Conservation (phyloP, 1,140 invertebrate species). For the Aleiodes sp. region DNA sequence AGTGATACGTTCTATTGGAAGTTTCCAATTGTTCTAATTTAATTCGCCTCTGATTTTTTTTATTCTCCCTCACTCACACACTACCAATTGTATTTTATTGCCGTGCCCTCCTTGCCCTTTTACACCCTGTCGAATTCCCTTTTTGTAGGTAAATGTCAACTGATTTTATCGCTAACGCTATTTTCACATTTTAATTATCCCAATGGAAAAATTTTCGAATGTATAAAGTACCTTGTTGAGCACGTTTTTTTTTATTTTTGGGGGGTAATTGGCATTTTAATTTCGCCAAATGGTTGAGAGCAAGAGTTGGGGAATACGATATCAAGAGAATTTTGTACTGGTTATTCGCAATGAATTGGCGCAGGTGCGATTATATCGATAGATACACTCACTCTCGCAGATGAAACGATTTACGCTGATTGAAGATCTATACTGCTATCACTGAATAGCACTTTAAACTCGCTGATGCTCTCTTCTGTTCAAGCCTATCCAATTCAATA, state of each 20-base stretch:
- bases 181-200: too few species aligned
- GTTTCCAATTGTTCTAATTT: slow-evolving; percentile 18
- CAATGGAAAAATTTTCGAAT: too few species aligned
- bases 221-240: background rate
- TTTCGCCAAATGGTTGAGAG: background rate
- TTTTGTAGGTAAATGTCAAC: background rate
- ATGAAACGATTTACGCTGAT: slow-evolving; percentile 23
- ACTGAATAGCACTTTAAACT: slow-evolving; percentile 12
- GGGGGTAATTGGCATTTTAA: background rate
- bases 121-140: background rate
- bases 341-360: slow-evolving; percentile 9
- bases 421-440: background rate
- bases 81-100: background rate
- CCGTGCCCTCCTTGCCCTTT: background rate
- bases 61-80: background rate
- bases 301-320: background rate
- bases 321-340: background rate
- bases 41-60: too few species aligned
- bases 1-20: background rate
- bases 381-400: slow-evolving; percentile 19
- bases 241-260: background rate
- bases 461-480: background rate
- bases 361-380: background rate
- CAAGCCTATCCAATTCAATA: background rate
- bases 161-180: too few species aligned